Percentiles rank a stretch among this genome's conserved stretches.
phyloP scores from a whole-genome alignment of 2,113 vertebrate species.

The Pterocles burchelli region DNA sequence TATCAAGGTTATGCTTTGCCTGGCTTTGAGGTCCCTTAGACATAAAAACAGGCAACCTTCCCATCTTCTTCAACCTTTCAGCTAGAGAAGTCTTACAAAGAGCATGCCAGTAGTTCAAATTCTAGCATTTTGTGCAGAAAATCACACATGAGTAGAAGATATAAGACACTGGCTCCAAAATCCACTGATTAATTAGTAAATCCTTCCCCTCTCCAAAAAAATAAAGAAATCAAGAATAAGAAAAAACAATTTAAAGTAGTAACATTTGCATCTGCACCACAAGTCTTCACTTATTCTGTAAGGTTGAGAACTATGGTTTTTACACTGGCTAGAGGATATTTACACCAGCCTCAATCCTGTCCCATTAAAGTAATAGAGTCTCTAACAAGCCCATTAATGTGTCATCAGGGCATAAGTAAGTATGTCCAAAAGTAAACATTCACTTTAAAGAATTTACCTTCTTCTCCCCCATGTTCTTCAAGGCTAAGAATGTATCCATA shows the following conservation, averaged over 20 bases:
- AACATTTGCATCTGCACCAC: background rate
- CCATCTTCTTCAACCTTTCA: background rate
- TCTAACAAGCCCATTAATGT: background rate
- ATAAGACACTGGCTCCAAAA: background rate
- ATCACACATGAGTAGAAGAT: background rate
- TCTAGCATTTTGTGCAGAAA: background rate
- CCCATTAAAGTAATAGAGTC: background rate
- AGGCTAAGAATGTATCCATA: background rate
- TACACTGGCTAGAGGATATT: background rate
- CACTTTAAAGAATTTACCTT: background rate
- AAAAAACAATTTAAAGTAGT: background rate
- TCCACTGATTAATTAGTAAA: background rate
- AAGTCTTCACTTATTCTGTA: background rate
- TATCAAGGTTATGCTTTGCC: background rate
- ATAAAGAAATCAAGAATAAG: background rate
- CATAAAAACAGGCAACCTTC: background rate
- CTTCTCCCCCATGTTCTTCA: background rate
- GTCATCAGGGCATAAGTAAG: background rate
- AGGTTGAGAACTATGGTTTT: background rate
- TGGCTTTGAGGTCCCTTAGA: background rate
- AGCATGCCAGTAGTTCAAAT: background rate
- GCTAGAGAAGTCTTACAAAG: background rate
- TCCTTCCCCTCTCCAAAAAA: rapidly evolving
- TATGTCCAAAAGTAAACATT: background rate
- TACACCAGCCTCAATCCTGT: background rate